phyloP scores from a whole-genome alignment of 2,797 vertebrate species.

The Falco naumanni region DNA sequence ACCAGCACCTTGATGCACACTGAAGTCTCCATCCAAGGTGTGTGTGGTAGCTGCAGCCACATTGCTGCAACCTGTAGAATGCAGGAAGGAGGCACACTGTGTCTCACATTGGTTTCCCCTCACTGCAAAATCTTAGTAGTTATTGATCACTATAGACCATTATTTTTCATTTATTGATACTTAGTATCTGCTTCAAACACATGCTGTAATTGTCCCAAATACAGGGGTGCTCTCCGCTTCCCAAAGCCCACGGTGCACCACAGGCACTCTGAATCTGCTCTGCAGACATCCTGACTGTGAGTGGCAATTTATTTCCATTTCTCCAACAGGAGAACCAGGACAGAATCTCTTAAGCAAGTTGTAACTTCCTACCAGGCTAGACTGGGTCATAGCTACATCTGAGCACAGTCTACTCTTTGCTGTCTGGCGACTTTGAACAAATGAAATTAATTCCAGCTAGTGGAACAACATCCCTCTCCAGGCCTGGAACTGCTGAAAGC shows the following conservation, averaged over 20 bases:
- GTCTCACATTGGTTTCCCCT: background rate
- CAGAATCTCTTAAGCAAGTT: background rate
- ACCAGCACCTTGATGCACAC: background rate
- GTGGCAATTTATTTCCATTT: background rate
- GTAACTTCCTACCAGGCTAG: background rate
- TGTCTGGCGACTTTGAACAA: background rate
- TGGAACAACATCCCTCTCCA: background rate
- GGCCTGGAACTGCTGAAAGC: background rate
- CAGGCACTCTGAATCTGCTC: background rate
- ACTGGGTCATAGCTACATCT: background rate
- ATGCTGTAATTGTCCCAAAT: background rate
- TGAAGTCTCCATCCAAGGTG: background rate
- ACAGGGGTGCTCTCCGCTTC: background rate
- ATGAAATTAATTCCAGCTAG: background rate
- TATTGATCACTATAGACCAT: background rate
- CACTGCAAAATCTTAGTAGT: background rate
- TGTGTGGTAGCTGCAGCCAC: background rate
- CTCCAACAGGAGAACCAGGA: background rate
- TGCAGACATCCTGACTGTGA: background rate
- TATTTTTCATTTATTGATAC: background rate
- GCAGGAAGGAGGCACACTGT: background rate
- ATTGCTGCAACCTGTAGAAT: background rate
- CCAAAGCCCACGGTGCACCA: background rate
- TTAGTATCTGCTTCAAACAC: background rate
- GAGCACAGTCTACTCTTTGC: background rate